These are phyloP conservation scores for Drosophila eugracilis DNA, from an alignment of 1,140 invertebrate species.

Conservation along the genomic window DNA sequence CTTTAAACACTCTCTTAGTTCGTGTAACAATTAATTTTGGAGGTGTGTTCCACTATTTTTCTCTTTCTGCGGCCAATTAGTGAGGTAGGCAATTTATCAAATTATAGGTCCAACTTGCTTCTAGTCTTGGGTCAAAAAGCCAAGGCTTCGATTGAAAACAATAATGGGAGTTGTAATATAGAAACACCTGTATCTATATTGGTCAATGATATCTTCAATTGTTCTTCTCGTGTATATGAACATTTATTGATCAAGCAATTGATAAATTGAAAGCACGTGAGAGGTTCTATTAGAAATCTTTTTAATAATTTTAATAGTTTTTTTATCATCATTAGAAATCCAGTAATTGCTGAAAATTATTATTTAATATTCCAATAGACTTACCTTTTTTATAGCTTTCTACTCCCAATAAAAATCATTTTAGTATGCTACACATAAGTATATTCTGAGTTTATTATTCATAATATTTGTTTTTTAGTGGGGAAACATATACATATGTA, in stretches of 20 bases:
- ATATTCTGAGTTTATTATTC: constrained; percentile 74
- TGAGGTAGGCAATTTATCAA: constrained; percentile 33
- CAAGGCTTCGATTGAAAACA: constrained; percentile 35
- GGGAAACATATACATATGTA: constrained; percentile 64
- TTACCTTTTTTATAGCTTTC: too few relatives aligned
- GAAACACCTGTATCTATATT: neutral
- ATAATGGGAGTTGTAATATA: neutral
- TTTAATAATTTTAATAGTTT: too few relatives aligned
- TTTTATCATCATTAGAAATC: too few relatives aligned
- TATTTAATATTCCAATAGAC: too few relatives aligned
- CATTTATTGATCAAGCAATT: neutral
- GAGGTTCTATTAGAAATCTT: too few relatives aligned
- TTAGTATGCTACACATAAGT: constrained; percentile 63
- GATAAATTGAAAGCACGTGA: neutral
- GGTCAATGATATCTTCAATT: too few relatives aligned
- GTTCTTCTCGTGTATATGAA: too few relatives aligned
- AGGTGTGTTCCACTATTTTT: constrained; percentile 41
- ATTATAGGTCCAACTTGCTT: constrained; percentile 42
- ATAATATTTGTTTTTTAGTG: constrained; percentile 40
- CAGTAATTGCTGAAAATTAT: too few relatives aligned
- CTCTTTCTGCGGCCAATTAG: constrained; percentile 25
- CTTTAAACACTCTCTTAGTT: constrained; percentile 3
- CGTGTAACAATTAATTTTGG: constrained; percentile 12
- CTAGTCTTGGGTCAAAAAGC: constrained; percentile 51
- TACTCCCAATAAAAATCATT: too few relatives aligned